Percentiles rank a stretch among this genome's conserved stretches.
Conservation (phyloP, 2,797 vertebrate species). For the Pseudochaenichthys georgianus region DNA sequence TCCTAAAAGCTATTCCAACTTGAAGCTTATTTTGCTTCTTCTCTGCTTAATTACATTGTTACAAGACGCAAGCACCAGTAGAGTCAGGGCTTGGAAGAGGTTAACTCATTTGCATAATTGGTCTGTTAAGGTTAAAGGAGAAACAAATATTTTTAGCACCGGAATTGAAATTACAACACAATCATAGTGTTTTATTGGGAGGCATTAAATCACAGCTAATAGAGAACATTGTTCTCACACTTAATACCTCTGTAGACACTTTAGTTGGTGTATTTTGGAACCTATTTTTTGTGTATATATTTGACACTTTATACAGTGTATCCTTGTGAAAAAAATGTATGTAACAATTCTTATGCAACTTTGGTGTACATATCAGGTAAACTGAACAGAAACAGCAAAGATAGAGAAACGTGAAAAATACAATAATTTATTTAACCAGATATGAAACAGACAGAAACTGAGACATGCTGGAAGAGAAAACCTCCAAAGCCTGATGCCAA, state of each 20-base stretch:
- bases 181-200: neutral
- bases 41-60: too few species aligned
- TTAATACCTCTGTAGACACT: too few species aligned
- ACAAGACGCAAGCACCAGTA: too few species aligned
- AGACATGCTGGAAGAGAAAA: neutral
- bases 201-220: neutral
- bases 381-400: neutral
- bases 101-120: neutral
- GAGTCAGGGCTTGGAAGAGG: too few species aligned
- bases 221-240: neutral
- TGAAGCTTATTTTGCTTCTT: too few species aligned
- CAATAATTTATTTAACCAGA: slow-evolving; percentile 54
- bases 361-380: too few species aligned
- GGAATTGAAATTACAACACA: neutral
- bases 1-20: too few species aligned
- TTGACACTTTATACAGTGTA: too few species aligned
- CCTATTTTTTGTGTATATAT: too few species aligned
- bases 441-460: slow-evolving; percentile 12
- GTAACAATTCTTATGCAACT: too few species aligned
- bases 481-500: neutral
- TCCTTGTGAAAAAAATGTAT: too few species aligned
- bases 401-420: slow-evolving; percentile 27
- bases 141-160: neutral
- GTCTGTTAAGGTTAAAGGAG: neutral
- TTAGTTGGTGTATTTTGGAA: too few species aligned